Evolutionary conservation across 2,113 vertebrate species (phyloP), one percentile per base, ranked within the genome.

Genomic region (Calidris pygmaea): DNA sequence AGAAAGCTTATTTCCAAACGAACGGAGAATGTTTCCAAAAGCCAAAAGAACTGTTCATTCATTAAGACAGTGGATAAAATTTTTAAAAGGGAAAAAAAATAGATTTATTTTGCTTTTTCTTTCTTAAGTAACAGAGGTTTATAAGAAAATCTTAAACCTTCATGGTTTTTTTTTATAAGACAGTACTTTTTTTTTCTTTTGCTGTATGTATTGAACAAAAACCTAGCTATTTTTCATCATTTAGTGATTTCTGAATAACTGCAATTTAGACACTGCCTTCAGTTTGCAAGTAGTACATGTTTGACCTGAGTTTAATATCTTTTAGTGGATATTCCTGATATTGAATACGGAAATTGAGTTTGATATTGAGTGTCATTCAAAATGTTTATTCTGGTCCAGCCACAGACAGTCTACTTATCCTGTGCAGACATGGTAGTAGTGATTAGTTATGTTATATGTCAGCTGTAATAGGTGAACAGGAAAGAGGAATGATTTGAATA

Each of bases 381-480:
- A 74, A 70, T 70, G n/a, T 43, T 74, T 62, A 37, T 45, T 37
- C 23, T 77, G 50, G 43, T 87, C 59, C 39, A 52, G 29, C n/a
- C 24, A 19, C 59, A 34, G 35, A 18, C 20, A 20, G 19, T 45
- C 35, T 77, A 14, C 58, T 85, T 43, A 37, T 3, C 79, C 70
- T 90, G 13, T 22, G 15, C 32, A 73, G 90, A 15, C 34, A 14
- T 32, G 55, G 63, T 10, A 9, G 43, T 30, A 35, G 50, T 71
- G 66, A 90, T 91, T 32, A 85, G 58, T 86, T 10, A 50, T 53
- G 45, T 95, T 86, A 20, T 21, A 29, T 81, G 74, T 85, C 86
- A 67, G 35, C 68, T 83, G 39, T 50, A 96, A 87, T 50, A 91
- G 50, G 8, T 4, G 9, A 77, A 79, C 19, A 83, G 80, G 63